phyloP scores from a whole-genome alignment of 2,797 vertebrate species.

The Sebastes taczanowskii region DNA sequence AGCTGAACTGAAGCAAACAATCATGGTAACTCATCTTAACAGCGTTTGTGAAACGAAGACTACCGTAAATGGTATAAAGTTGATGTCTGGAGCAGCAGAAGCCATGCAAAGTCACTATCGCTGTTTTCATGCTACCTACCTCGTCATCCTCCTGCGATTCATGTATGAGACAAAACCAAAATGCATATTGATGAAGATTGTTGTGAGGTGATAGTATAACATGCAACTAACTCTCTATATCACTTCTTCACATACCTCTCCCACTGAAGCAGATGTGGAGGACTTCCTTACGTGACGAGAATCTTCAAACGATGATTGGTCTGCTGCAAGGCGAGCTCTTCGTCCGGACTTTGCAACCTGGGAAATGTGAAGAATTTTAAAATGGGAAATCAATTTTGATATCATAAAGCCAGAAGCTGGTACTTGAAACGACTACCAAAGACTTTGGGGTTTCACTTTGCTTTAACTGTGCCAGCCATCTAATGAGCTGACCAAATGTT shows the following conservation, averaged over 20 bases:
- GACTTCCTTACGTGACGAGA: slow-evolving; percentile 79
- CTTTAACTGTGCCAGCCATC: slow-evolving; percentile 4
- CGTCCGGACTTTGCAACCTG: slow-evolving; percentile 88
- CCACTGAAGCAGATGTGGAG: slow-evolving; percentile 73
- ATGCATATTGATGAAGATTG: slow-evolving; percentile 30
- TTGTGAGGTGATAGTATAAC: slow-evolving; percentile 8
- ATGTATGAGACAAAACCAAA: slow-evolving; percentile 65
- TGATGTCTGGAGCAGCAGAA: slow-evolving; percentile 48
- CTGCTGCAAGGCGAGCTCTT: slow-evolving; percentile 83
- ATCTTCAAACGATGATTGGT: slow-evolving; percentile 80
- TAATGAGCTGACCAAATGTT: slow-evolving; percentile 17
- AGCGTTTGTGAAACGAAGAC: not conserved
- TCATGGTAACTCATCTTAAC: not conserved
- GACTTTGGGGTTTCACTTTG: not conserved
- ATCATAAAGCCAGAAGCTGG: not conserved
- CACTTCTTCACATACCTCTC: slow-evolving; percentile 80
- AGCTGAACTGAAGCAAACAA: not conserved
- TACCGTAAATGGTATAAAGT: slow-evolving; percentile 57
- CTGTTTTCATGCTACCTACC: slow-evolving; percentile 69
- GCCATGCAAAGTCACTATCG: slow-evolving; percentile 43
- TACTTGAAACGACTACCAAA: not conserved
- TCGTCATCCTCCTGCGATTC: slow-evolving; percentile 73
- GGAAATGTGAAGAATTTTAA: slow-evolving; percentile 9
- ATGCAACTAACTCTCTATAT: not conserved
- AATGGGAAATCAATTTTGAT: slow-evolving; percentile 15